Conservation (phyloP, 2,888 invertebrate species). For the Formica aserva region DNA sequence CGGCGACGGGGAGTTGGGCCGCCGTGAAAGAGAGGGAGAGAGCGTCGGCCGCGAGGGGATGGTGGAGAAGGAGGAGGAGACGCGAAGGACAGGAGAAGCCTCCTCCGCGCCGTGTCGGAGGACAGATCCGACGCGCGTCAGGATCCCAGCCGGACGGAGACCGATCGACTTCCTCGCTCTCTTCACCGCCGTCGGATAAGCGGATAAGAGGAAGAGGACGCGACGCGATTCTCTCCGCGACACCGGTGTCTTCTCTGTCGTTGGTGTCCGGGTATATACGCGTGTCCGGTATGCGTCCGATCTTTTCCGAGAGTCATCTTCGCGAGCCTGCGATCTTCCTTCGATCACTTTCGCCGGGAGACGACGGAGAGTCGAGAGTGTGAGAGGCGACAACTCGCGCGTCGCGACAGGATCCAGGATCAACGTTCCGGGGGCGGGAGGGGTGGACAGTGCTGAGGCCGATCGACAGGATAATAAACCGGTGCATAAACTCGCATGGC, state of each 20-base stretch:
- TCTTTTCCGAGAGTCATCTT: background rate
- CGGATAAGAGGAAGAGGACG: conserved; percentile 41
- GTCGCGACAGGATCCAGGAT: background rate
- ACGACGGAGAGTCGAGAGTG: conserved; percentile 34
- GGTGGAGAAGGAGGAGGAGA: conserved; percentile 74
- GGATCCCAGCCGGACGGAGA: conserved; percentile 77
- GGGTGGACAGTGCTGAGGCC: conserved; percentile 46
- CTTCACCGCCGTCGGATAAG: conserved; percentile 69
- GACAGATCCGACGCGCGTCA: conserved; percentile 80
- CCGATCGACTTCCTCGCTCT: conserved; percentile 40
- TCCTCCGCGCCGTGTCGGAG: conserved; percentile 75
- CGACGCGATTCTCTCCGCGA: background rate
- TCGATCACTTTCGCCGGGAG: conserved; percentile 21
- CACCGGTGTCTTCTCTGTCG: no score
- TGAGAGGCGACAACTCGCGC: conserved; percentile 15
- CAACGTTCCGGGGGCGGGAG: background rate
- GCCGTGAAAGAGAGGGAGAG: conserved; percentile 64
- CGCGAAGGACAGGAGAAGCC: conserved; percentile 80
- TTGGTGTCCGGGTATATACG: conserved; percentile 24
- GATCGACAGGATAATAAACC: conserved; percentile 67
- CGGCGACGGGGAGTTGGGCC: conserved; percentile 66
- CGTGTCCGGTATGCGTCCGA: no score
- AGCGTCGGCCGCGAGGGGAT: conserved; percentile 67
- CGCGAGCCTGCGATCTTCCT: conserved; percentile 3
- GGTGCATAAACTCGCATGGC: conserved; percentile 81